A percentile compares a stretch with the other conserved stretches of the same genome.
phyloP scores from a whole-genome alignment of 2,797 vertebrate species.

The Coreius guichenoti region DNA sequence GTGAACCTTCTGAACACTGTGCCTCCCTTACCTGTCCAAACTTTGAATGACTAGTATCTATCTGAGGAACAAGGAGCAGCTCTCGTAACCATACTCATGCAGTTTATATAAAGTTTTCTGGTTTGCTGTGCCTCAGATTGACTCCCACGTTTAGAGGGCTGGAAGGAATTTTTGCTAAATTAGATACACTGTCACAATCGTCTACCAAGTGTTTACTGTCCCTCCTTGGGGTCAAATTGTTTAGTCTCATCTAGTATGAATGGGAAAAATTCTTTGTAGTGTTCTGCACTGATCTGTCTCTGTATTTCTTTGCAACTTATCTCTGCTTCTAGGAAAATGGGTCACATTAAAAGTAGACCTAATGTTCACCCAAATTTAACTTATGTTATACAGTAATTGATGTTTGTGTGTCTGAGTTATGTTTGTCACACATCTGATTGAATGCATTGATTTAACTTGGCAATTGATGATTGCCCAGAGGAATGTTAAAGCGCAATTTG shows the following conservation, averaged over 20 bases:
- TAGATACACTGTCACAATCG: conserved; percentile 6
- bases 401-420: conserved; percentile 7
- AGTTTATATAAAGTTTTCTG: neutral
- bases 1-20: conserved; percentile 38
- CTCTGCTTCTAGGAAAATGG: neutral
- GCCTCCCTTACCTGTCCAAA: conserved; percentile 3
- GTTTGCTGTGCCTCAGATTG: conserved; percentile 22
- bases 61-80: neutral
- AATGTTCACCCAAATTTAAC: neutral
- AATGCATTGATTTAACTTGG: neutral
- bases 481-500: conserved; percentile 3
- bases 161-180: neutral
- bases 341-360: neutral
- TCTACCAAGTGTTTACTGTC: neutral
- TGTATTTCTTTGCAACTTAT: neutral
- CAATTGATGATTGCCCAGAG: neutral
- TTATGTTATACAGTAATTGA: neutral
- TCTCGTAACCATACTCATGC: neutral
- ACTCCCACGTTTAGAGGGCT: neutral
- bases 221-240: neutral
- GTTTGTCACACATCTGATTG: neutral
- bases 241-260: neutral
- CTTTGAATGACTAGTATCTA: conserved; percentile 10
- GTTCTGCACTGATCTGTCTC: neutral
- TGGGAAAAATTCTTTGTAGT: neutral